Base-by-base conservation (phyloP, 2,797 vertebrate genomes). In the Eleutherodactylus coqui region DNA sequence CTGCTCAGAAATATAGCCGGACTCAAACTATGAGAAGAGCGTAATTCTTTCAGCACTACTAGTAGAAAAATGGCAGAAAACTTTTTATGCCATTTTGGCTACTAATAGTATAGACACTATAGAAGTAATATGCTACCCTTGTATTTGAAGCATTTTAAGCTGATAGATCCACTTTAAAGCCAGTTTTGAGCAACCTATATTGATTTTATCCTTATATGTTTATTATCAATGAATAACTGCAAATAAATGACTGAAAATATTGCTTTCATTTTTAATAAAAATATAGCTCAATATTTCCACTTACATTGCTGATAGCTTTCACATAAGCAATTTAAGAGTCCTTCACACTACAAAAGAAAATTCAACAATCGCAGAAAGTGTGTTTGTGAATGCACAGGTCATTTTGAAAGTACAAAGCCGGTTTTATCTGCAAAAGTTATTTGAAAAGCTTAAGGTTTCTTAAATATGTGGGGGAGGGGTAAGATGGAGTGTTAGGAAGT, bases 321-420 rank as follows among this genome's bases (percentile, higher is more conserved):
- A 89, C 89, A 89, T 85, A 90, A 88, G 88, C 91, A 89, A 92
- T 91, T 92, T 91, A 91, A 79, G 88, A 90, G 64, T 78, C 73
- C 62, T 87, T 90, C 88, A 86, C 60, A 85, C 47, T 9, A 55
- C 90, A 88, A 90, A 92, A 88, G 76, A 89, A 89, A 89, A 62
- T 84, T 90, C 88, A 85, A 88, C 79, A 89, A 58, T 86, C 89
- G 88, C 80, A 76, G 89, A 88, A 90, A 88, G 81, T 83, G 83
- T 79, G 89, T 91, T 45, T 89, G 73, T 60, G 45, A 91, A 89
- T 89, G 36, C 84, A 88, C 69, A 85, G 84, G 86, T 91, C 90
- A 90, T 58, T 64, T 62, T 89, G 72, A 90, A 92, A 84, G 62
- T 64, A 89, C 81, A 78, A 79, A 78, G 85, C 45, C 3, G 86